Evolutionary conservation across 2,888 invertebrate genomes (phyloP).

Genomic region (Diplazon laetatorius): DNA sequence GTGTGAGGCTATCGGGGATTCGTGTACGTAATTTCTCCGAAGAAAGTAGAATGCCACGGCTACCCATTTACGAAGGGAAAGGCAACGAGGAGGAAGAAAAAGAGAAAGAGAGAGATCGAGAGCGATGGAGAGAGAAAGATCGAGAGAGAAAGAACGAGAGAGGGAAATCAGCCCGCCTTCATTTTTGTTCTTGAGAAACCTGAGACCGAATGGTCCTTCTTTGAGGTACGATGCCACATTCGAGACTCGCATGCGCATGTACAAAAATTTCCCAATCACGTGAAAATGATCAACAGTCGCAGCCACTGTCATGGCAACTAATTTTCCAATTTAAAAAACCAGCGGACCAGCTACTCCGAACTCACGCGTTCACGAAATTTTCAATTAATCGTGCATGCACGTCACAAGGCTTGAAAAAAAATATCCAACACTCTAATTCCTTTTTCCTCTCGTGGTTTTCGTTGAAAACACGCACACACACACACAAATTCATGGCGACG

Average conservation of each 20-base stretch:
- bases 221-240: conserved; percentile 2
- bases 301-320: too few species aligned
- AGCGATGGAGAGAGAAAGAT: too few species aligned
- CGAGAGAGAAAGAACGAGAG: too few species aligned
- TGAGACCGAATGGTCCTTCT: conserved; percentile 32
- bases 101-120: conserved; percentile 13
- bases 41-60: conserved; percentile 54
- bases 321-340: conserved; percentile 56
- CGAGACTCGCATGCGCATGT: too few species aligned
- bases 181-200: conserved; percentile 48
- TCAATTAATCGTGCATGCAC: conserved; percentile 38
- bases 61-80: conserved; percentile 55
- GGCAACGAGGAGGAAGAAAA: conserved; percentile 28
- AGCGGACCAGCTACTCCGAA: conserved; percentile 31
- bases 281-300: too few species aligned
- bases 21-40: conserved; percentile 44
- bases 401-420: conserved; percentile 34
- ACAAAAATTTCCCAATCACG: too few species aligned
- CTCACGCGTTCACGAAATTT: conserved; percentile 37
- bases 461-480: too few species aligned
- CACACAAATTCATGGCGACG: conserved; percentile 8
- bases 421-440: neutral
- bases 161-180: conserved; percentile 18
- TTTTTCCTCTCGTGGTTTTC: conserved; percentile 11
- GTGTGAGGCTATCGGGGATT: conserved; percentile 17